Conservation (phyloP, 2,888 invertebrate genomes). For the Ochropleura plecta region DNA sequence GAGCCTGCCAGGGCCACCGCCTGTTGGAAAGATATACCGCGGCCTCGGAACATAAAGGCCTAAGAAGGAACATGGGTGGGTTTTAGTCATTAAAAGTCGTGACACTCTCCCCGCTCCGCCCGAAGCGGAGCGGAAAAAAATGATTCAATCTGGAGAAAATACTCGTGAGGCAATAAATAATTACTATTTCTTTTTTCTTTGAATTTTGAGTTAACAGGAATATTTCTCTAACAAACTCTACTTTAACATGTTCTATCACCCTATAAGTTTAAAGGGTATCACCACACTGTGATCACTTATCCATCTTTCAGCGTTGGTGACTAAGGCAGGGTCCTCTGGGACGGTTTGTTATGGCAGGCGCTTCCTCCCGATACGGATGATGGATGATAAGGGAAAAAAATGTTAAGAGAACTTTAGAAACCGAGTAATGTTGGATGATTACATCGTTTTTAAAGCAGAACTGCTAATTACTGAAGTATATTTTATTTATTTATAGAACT, state of each 20-base stretch:
- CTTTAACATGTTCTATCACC: neutral
- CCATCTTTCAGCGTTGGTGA: conserved; percentile 39
- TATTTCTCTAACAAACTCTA: neutral
- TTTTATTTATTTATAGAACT: neutral
- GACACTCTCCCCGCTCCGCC: too few species aligned
- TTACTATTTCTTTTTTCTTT: neutral
- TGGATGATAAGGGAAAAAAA: conserved; percentile 54
- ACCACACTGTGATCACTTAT: conserved; percentile 20
- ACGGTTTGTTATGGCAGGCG: conserved; percentile 50
- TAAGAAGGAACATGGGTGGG: too few species aligned
- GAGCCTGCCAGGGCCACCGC: too few species aligned
- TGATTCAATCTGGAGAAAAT: too few species aligned
- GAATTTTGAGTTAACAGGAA: too few species aligned
- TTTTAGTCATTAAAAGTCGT: too few species aligned
- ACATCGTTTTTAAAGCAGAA: neutral
- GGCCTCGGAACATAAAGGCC: too few species aligned
- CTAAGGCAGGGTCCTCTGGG: conserved; percentile 27
- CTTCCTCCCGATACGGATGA: conserved; percentile 55
- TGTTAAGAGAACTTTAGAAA: conserved; percentile 5
- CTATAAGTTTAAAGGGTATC: neutral
- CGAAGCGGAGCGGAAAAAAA: too few species aligned
- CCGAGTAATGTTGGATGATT: neutral
- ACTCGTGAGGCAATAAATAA: neutral
- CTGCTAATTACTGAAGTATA: neutral
- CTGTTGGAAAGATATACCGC: too few species aligned